Percentiles rank a stretch among this genome's conserved stretches.
phyloP scores from a whole-genome alignment of 2,797 vertebrate species.

The Enoplosus armatus region DNA sequence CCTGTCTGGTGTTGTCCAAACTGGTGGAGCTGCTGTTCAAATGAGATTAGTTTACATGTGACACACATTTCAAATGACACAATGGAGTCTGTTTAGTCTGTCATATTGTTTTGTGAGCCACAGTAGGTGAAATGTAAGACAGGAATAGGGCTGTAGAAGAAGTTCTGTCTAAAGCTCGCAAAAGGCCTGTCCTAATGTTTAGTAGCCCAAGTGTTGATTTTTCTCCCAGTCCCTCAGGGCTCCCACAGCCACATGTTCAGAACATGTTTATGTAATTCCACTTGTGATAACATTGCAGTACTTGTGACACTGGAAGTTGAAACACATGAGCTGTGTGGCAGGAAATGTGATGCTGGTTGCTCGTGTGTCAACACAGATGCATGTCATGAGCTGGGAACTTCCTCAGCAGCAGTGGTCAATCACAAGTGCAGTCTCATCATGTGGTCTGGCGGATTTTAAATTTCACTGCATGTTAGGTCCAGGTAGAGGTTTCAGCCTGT shows the following conservation, averaged over 20 bases:
- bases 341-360: slow-evolving; percentile 65
- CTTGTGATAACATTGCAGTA: background rate
- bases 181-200: background rate
- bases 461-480: background rate
- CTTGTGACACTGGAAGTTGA: slow-evolving; percentile 71
- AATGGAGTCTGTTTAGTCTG: background rate
- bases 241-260: background rate
- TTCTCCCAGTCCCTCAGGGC: background rate
- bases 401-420: slow-evolving; percentile 38
- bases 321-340: slow-evolving; percentile 65
- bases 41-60: background rate
- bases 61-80: background rate
- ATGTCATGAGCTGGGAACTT: slow-evolving; percentile 73
- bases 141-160: no score
- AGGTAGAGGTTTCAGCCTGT: background rate
- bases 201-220: no score
- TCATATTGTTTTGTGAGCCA: background rate
- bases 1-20: background rate
- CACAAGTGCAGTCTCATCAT: background rate
- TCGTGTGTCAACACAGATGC: slow-evolving; percentile 60
- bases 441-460: background rate
- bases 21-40: background rate
- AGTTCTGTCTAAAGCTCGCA: background rate
- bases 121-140: background rate
- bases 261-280: slow-evolving; percentile 4